Evolutionary conservation across 2,888 invertebrate species (phyloP), one percentile per base, ranked within the genome.

Genomic region (Lochmaea capreae): DNA sequence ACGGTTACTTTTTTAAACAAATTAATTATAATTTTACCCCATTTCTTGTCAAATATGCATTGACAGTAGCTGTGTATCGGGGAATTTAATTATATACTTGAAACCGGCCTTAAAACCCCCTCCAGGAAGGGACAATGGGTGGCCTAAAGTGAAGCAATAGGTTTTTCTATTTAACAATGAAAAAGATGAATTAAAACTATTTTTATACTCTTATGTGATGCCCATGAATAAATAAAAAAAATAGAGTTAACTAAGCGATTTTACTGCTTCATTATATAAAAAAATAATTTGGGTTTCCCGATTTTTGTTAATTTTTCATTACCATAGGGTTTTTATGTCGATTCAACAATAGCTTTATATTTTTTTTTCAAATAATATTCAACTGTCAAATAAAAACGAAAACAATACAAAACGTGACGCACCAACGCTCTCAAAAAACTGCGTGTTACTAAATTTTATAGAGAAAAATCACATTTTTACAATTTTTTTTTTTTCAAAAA

Each of bases 391-490:
- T 59, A 71, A 67, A 62, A 46, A 66, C 58, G 59, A 66, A 67
- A 58, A 71, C 46, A 65, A 71, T 65, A 54, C 10, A 8, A 54
- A 16, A 9, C 11, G 54, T 54, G 71, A 46, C 57, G 65, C 65
- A 71, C 65, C 65, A 65, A 63, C 71, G 71, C 71, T 70, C 39
- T 33, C 33, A 33, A 54, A 26, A 70, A 70, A 71, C 49, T 65
- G 71, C 65, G 71, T 59, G 71, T 54, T 54, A 33, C 49, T 68
- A 68, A 68, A 46, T 61, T 67, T 61, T 58, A 14, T 16, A 73
- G 72, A 75, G 77, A 72, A 76, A 77, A 76, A 78, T 78, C 77
- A 78, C 77, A 78, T 75, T 74, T 58, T 71, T 62, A 71, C 71
- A 58, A 58, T 58, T 54, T 16, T 54, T 65, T 16, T 54, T 65